phyloP scores from a whole-genome alignment of 1,140 invertebrate species.

The Reticulitermes speratus region DNA sequence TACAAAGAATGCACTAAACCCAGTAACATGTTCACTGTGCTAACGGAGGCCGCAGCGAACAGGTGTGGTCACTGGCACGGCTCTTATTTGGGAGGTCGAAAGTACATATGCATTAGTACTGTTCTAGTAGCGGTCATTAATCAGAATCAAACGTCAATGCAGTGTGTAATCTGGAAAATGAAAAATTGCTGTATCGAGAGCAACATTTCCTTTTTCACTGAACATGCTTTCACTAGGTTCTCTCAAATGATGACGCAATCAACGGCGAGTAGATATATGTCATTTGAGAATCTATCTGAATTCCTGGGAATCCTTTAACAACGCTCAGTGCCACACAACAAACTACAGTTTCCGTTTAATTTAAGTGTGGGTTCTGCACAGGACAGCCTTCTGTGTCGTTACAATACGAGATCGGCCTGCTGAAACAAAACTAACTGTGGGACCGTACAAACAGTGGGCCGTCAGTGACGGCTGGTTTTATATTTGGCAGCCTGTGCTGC shows the following conservation, averaged over 20 bases:
- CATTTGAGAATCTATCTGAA: not conserved
- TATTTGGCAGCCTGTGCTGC: no score
- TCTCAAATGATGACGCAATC: slow-evolving; percentile 18
- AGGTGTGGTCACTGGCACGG: not conserved
- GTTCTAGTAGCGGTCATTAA: not conserved
- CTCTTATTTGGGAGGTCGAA: not conserved
- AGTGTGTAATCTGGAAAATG: not conserved
- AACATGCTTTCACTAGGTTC: not conserved
- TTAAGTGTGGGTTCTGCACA: not conserved
- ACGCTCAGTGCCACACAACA: not conserved
- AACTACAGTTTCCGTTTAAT: not conserved
- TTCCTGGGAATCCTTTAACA: not conserved
- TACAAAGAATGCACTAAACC: not conserved
- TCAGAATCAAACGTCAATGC: slow-evolving; percentile 9
- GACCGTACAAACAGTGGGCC: no score
- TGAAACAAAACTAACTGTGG: no score
- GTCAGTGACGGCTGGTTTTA: no score
- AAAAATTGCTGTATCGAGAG: not conserved
- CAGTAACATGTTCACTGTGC: not conserved
- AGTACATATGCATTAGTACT: not conserved
- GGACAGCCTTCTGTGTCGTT: no score
- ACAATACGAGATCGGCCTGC: no score
- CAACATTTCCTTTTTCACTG: not conserved
- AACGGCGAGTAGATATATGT: not conserved
- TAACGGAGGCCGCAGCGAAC: not conserved